A percentile compares a stretch with the other conserved stretches of the same genome.
phyloP scores from a whole-genome alignment of 2,797 vertebrate genomes.

The Falco rusticolus region DNA sequence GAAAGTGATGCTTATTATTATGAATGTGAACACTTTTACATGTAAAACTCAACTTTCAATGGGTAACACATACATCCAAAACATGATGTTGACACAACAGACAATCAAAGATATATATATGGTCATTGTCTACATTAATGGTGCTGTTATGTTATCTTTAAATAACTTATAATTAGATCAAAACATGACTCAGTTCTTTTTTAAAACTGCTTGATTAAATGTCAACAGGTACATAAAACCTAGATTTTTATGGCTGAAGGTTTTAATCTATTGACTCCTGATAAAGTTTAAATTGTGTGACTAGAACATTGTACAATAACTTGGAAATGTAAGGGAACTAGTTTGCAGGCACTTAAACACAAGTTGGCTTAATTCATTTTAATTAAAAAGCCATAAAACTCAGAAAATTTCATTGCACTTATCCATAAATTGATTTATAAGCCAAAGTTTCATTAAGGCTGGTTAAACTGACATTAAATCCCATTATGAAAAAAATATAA shows the following conservation, averaged over 20 bases:
- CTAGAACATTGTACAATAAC: background rate
- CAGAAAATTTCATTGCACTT: background rate
- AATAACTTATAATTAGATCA: background rate
- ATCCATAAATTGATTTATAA: conserved; percentile 29
- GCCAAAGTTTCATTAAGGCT: conserved; percentile 16
- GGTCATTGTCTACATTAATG: background rate
- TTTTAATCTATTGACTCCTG: background rate
- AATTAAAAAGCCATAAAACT: conserved; percentile 45
- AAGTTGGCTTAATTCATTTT: background rate
- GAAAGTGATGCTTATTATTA: background rate
- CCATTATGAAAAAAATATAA: background rate
- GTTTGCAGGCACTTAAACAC: background rate
- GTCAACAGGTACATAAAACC: background rate
- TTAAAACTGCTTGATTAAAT: background rate
- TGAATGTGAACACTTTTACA: background rate
- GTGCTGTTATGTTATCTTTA: background rate
- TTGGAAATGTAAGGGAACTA: background rate
- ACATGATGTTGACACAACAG: background rate
- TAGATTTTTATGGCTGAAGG: background rate
- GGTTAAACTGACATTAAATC: conserved; percentile 1
- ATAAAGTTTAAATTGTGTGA: background rate
- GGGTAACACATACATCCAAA: background rate
- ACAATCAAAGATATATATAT: background rate
- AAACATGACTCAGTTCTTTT: background rate
- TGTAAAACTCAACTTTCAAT: background rate